Evolutionary conservation across 2,797 vertebrate species (phyloP).

Genomic region (Otolemur crassicaudatus): DNA sequence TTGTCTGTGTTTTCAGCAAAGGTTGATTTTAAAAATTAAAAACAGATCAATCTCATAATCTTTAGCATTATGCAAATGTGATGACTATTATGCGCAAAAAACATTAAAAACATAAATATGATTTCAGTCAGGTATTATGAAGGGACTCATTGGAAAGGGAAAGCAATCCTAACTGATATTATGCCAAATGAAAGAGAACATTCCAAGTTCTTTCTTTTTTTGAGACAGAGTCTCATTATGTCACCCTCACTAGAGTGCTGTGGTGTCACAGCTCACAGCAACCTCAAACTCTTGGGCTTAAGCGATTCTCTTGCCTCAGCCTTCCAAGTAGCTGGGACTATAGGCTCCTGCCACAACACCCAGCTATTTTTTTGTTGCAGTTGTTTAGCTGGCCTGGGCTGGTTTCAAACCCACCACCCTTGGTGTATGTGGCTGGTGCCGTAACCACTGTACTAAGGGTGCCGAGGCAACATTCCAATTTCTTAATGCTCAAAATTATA

Average conservation of each 20-base stretch:
- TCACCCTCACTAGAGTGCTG: no score
- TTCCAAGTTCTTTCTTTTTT: slow-evolving; percentile 15
- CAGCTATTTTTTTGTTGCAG: no score
- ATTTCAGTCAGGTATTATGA: background rate
- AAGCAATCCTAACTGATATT: background rate
- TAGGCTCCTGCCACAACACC: no score
- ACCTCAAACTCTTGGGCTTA: no score
- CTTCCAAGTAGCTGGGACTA: no score
- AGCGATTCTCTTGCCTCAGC: no score
- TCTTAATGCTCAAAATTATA: slow-evolving; percentile 43
- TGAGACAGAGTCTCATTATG: no score
- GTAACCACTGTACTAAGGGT: no score
- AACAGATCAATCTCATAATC: background rate
- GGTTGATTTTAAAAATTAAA: background rate
- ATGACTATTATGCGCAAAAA: slow-evolving; percentile 9
- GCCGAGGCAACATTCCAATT: background rate
- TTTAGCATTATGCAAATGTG: background rate
- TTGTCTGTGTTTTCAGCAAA: background rate
- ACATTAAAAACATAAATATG: background rate
- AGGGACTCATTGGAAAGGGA: background rate
- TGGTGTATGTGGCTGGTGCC: no score
- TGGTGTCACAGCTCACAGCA: no score
- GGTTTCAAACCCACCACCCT: no score
- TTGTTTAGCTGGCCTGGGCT: no score
- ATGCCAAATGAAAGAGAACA: background rate